Percentiles rank a stretch among this genome's conserved stretches.
Evolutionary conservation across 2,797 vertebrate species (phyloP).

Genomic region (Chelmon rostratus): DNA sequence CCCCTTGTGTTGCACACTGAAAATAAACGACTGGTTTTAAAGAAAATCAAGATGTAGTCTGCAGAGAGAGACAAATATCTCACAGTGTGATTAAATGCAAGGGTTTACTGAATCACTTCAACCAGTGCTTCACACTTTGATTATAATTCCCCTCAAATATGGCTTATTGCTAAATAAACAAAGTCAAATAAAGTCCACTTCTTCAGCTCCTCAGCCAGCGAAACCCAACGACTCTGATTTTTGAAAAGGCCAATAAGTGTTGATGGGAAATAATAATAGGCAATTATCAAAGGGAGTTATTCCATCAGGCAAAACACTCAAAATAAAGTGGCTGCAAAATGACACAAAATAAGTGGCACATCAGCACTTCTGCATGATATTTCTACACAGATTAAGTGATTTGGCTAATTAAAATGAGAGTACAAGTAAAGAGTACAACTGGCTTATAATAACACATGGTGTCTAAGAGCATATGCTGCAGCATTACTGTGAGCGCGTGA

Average conservation of each 20-base stretch:
- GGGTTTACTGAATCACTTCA: slow-evolving; percentile 33
- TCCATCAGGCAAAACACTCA: slow-evolving; percentile 28
- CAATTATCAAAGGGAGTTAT: slow-evolving; percentile 26
- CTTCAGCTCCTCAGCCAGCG: neutral
- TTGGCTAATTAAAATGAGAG: slow-evolving; percentile 25
- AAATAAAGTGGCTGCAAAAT: slow-evolving; percentile 10
- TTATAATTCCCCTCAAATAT: slow-evolving; percentile 26
- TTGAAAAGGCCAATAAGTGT: slow-evolving; percentile 8
- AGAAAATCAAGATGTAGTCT: neutral
- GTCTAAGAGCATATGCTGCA: slow-evolving; percentile 8
- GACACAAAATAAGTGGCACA: slow-evolving; percentile 3
- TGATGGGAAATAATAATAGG: slow-evolving; percentile 25
- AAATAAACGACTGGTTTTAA: neutral
- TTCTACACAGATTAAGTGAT: slow-evolving; percentile 18
- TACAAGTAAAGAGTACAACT: neutral
- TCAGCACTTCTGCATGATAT: slow-evolving; percentile 1
- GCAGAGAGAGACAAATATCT: slow-evolving; percentile 15
- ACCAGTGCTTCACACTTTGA: slow-evolving; percentile 8
- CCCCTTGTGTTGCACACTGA: neutral
- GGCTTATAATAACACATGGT: neutral
- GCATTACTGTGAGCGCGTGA: neutral
- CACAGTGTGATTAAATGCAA: slow-evolving; percentile 17
- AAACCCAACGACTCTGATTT: slow-evolving; percentile 11
- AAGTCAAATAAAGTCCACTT: slow-evolving; percentile 8
- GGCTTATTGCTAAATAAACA: slow-evolving; percentile 8